phyloP scores from a whole-genome alignment of 2,888 invertebrate genomes.

The Seladonia tumulorum region DNA sequence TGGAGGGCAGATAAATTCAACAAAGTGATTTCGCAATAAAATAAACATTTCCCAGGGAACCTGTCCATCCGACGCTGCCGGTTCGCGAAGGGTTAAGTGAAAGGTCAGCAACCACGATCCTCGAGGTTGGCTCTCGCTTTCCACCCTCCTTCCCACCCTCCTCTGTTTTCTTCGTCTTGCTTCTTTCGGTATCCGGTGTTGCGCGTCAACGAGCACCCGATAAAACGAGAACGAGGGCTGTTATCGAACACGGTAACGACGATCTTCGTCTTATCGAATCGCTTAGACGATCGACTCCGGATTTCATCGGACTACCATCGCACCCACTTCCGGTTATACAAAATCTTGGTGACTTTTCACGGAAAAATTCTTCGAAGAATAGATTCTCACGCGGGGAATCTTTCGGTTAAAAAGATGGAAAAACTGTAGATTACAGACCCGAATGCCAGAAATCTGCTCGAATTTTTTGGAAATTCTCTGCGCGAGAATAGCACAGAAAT shows the following conservation, averaged over 20 bases:
- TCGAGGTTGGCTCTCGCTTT: slow-evolving; percentile 30
- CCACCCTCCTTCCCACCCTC: slow-evolving; percentile 9
- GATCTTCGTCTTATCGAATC: slow-evolving; percentile 66
- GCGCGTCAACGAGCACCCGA: slow-evolving; percentile 23
- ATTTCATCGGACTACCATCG: slow-evolving; percentile 60
- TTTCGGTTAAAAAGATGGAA: background rate
- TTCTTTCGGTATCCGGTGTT: background rate
- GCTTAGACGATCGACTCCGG: slow-evolving; percentile 55
- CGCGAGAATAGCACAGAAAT: background rate
- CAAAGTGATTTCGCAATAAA: background rate
- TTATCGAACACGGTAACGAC: slow-evolving; percentile 53
- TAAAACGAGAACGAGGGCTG: slow-evolving; percentile 36
- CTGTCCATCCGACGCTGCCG: background rate
- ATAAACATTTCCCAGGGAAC: background rate
- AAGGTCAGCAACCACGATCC: slow-evolving; percentile 5
- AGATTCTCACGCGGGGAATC: background rate
- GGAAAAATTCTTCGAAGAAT: background rate
- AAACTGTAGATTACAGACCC: rapidly evolving
- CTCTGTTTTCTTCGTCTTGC: slow-evolving; percentile 9
- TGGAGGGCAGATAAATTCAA: background rate
- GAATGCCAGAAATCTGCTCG: background rate
- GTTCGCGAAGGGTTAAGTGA: background rate
- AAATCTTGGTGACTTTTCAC: background rate
- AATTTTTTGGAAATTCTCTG: background rate
- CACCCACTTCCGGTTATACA: background rate